These are phyloP conservation scores for Solea senegalensis DNA, from an alignment of 2,113 vertebrate genomes.

Conservation along the genomic window DNA sequence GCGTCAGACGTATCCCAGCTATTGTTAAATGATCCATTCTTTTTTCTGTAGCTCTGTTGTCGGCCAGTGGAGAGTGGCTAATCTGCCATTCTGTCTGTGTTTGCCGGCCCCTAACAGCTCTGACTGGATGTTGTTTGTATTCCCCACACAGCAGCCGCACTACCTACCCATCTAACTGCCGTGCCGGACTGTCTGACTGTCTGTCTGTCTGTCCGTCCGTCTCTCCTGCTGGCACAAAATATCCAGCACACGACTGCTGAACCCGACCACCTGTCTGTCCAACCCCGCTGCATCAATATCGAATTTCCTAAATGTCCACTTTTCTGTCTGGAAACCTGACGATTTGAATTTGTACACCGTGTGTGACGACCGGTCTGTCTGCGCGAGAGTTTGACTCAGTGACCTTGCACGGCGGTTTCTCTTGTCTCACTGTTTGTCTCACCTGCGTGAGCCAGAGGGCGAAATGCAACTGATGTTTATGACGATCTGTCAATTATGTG, in stretches of 20 bases:
- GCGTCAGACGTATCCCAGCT: background rate
- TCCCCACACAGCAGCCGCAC: slow-evolving; percentile 27
- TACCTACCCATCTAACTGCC: slow-evolving; percentile 11
- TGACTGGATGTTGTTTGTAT: slow-evolving; percentile 53
- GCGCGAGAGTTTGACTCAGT: background rate
- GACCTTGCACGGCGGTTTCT: background rate
- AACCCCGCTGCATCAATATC: slow-evolving; percentile 29
- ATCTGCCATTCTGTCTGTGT: slow-evolving; percentile 48
- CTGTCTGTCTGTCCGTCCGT: too few species aligned
- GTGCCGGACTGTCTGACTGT: background rate
- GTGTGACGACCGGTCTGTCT: slow-evolving; percentile 21
- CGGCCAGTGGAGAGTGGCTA: slow-evolving; percentile 43
- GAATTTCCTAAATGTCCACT: slow-evolving; percentile 33
- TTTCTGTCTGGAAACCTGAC: slow-evolving; percentile 23
- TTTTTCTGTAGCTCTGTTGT: slow-evolving; percentile 33
- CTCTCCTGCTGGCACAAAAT: slow-evolving; percentile 23
- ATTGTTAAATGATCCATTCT: slow-evolving; percentile 61
- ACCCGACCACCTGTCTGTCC: slow-evolving; percentile 34
- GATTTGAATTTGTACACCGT: slow-evolving; percentile 13
- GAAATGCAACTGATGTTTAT: too few species aligned
- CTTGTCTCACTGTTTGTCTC: too few species aligned
- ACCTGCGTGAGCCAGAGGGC: too few species aligned
- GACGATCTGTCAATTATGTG: too few species aligned
- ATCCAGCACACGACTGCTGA: slow-evolving; percentile 13
- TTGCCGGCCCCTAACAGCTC: slow-evolving; percentile 23